Evolutionary conservation across 2,888 invertebrate species (phyloP).

Genomic region (Hymenopus coronatus): DNA sequence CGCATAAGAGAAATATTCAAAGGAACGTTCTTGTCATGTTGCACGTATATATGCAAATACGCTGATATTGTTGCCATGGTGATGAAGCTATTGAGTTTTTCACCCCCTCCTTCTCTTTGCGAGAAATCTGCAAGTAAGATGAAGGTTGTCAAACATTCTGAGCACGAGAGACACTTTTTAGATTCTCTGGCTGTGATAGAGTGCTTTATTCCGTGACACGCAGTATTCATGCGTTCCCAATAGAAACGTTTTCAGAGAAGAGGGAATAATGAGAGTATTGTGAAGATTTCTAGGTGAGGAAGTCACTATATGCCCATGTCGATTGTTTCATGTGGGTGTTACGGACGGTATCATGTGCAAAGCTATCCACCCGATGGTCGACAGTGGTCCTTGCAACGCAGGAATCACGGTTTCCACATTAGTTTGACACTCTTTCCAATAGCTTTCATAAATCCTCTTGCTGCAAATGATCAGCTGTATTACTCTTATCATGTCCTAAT

Average conservation of each 20-base stretch:
- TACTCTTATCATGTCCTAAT: too few species aligned
- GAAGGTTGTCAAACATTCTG: neutral
- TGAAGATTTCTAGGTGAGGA: neutral
- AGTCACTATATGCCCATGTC: neutral
- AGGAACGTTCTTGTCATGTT: neutral
- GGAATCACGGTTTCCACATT: too few species aligned
- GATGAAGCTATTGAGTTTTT: neutral
- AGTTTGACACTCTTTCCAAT: too few species aligned
- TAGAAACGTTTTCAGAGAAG: neutral
- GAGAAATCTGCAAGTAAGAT: neutral
- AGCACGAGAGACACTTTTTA: neutral
- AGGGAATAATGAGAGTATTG: neutral
- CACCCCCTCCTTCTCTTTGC: neutral
- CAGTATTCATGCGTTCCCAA: neutral
- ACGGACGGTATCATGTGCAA: too few species aligned
- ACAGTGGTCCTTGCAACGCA: too few species aligned
- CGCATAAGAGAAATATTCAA: neutral
- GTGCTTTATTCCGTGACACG: neutral
- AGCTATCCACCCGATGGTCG: too few species aligned
- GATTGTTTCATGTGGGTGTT: neutral
- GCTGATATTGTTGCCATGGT: neutral
- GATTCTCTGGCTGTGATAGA: neutral
- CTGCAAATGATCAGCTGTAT: too few species aligned
- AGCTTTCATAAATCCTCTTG: too few species aligned
- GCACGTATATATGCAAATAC: neutral